Conservation (phyloP, 2,113 vertebrate genomes). For the Gymnarchus niloticus region DNA sequence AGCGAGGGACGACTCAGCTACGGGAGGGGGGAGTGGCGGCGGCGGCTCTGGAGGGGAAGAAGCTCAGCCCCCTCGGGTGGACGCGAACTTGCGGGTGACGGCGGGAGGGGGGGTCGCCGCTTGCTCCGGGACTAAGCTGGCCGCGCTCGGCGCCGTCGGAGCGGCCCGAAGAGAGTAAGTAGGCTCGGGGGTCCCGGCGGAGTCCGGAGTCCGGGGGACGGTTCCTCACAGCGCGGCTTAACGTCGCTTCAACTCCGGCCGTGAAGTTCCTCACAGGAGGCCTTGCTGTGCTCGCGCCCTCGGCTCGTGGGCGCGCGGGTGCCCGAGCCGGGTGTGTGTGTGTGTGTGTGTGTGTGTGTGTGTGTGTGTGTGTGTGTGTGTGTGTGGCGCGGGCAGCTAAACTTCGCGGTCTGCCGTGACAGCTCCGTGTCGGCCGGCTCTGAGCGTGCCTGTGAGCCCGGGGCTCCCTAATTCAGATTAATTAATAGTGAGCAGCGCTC, state of each 20-base stretch:
- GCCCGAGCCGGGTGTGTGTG: neutral
- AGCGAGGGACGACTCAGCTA: slow-evolving; percentile 36
- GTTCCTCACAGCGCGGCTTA: slow-evolving; percentile 16
- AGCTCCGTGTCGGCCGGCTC: too few species aligned
- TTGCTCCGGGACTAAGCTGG: slow-evolving; percentile 21
- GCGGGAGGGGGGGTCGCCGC: neutral
- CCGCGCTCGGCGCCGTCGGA: slow-evolving; percentile 34
- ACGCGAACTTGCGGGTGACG: slow-evolving; percentile 12
- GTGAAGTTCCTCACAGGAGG: slow-evolving; percentile 30
- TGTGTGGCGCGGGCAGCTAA: too few species aligned
- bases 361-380: neutral
- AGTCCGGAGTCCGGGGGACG: neutral
- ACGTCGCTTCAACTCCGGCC: slow-evolving; percentile 12
- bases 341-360: neutral
- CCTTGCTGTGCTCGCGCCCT: slow-evolving; percentile 42
- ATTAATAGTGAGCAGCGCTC: too few species aligned
- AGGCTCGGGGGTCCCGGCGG: slow-evolving; percentile 26
- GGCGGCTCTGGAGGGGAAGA: slow-evolving; percentile 10
- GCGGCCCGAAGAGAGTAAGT: slow-evolving; percentile 50
- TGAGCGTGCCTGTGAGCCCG: too few species aligned
- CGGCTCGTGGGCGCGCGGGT: slow-evolving; percentile 30
- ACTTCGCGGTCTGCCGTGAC: too few species aligned
- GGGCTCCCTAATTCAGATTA: too few species aligned
- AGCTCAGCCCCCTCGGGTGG: slow-evolving; percentile 46
- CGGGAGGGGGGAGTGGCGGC: slow-evolving; percentile 6